Conservation (phyloP, 2,113 vertebrate species). For the Mixornis gularis region DNA sequence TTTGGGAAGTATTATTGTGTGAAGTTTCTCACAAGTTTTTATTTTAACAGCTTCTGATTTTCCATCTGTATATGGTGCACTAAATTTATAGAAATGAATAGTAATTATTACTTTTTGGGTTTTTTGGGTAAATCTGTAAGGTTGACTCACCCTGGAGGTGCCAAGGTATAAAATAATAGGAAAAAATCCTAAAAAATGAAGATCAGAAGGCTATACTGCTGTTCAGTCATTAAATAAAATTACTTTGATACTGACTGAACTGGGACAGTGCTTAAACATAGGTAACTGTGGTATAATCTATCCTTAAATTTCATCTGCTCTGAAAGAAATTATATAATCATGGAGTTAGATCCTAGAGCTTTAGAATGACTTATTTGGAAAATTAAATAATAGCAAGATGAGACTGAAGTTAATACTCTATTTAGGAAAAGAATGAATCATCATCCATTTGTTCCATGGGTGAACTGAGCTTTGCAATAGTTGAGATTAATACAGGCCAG, state of each 20-base stretch:
- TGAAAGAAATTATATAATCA: not conserved
- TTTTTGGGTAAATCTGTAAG: not conserved
- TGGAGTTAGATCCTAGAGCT: not conserved
- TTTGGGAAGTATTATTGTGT: not conserved
- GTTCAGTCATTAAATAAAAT: not conserved
- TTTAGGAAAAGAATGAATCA: constrained; percentile 27
- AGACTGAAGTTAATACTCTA: not conserved
- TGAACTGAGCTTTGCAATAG: not conserved
- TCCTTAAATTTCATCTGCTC: not conserved
- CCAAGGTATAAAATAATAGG: not conserved
- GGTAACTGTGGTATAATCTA: not conserved
- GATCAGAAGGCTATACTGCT: not conserved
- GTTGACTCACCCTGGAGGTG: not conserved
- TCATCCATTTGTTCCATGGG: not conserved
- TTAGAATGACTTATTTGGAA: not conserved
- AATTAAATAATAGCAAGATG: constrained; percentile 11
- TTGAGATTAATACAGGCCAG: not conserved
- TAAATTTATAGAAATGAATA: not conserved
- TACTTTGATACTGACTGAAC: not conserved
- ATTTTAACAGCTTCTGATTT: not conserved
- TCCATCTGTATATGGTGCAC: not conserved
- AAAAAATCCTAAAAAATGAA: not conserved
- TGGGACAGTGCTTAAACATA: not conserved
- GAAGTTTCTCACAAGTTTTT: not conserved
- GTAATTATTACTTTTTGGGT: not conserved